Evolutionary conservation across 2,797 vertebrate species (phyloP).

Genomic region (Philypnodon macrostomus): DNA sequence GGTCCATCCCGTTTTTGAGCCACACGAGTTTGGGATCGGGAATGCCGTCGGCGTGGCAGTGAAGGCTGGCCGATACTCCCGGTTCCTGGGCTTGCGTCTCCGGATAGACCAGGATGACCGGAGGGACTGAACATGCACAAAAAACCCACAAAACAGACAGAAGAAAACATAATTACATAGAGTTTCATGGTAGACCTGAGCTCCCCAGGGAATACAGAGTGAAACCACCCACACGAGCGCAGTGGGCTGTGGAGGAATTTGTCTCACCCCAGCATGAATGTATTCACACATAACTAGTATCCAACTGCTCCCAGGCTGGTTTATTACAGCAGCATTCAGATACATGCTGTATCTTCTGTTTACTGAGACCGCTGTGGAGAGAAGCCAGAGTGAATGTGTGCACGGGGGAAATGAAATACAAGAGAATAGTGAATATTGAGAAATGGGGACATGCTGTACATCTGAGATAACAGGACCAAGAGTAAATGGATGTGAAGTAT

Average conservation of each 20-base stretch:
- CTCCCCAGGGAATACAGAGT: constrained; percentile 43
- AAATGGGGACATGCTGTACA: no score
- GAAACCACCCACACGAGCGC: constrained; percentile 51
- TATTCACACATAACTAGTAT: constrained; percentile 64
- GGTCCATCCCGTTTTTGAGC: constrained; percentile 93
- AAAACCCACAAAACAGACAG: constrained; percentile 33
- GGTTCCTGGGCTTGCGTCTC: constrained; percentile 96
- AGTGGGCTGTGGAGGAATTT: constrained; percentile 46
- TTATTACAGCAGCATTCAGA: constrained; percentile 48
- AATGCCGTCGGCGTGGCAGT: constrained; percentile 92
- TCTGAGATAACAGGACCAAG: no score
- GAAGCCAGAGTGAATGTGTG: constrained; percentile 31
- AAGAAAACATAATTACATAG: constrained; percentile 61
- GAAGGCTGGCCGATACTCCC: constrained; percentile 86
- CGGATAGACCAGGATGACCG: constrained; percentile 93
- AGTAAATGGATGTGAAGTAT: no score
- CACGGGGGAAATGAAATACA: constrained; percentile 44
- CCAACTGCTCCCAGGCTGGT: constrained; percentile 52
- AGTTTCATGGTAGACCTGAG: constrained; percentile 51
- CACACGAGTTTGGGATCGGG: constrained; percentile 90
- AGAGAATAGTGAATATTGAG: no score
- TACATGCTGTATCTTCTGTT: constrained; percentile 33
- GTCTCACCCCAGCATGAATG: constrained; percentile 58
- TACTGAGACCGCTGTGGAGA: constrained; percentile 32
- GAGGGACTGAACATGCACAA: constrained; percentile 81